A percentile compares a stretch with the other conserved stretches of the same genome.
Conservation (phyloP, 2,113 vertebrate genomes). For the Lepus europaeus region DNA sequence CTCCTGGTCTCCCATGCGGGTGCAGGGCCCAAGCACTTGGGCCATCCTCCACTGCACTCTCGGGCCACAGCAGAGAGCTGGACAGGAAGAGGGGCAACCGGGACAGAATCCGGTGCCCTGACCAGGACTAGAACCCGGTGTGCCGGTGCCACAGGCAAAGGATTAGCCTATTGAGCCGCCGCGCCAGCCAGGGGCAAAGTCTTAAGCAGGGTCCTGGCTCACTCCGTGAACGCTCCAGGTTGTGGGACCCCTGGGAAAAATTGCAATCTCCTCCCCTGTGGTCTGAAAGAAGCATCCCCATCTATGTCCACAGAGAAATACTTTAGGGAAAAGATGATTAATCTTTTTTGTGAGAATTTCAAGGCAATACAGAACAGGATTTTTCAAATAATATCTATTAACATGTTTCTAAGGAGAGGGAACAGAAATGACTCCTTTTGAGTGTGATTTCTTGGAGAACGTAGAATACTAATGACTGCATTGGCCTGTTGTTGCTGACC, state of each 20-base stretch:
- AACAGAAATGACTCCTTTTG: not conserved
- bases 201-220: not conserved
- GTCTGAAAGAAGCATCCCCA: not conserved
- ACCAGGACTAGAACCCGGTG: no score
- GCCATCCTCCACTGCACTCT: no score
- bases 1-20: no score
- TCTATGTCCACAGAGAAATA: not conserved
- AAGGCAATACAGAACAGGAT: not conserved
- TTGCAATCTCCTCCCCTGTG: not conserved
- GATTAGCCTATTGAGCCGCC: no score
- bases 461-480: not conserved
- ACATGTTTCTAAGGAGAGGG: not conserved
- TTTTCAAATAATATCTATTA: not conserved
- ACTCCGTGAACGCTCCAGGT: not conserved
- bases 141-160: no score
- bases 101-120: no score
- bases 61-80: no score
- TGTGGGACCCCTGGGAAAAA: not conserved
- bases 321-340: not conserved
- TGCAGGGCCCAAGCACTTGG: no score
- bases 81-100: no score
- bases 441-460: not conserved
- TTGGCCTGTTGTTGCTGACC: not conserved
- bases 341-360: not conserved
- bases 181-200: no score